Evolutionary conservation across 2,797 vertebrate species (phyloP).

Genomic region (Setipinna tenuifilis): DNA sequence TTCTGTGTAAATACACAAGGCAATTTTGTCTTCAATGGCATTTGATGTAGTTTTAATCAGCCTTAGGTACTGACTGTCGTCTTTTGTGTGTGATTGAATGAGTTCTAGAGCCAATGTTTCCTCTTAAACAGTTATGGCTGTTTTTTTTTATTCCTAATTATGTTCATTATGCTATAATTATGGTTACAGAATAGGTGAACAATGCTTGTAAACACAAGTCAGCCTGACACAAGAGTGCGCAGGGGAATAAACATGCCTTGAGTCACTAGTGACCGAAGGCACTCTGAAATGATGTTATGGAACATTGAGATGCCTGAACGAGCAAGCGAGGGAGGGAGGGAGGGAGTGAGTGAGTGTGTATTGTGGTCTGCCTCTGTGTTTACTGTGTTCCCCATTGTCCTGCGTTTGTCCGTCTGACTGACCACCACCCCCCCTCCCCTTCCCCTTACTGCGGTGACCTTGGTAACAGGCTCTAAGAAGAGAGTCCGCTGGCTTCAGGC

Average conservation of each 20-base stretch:
- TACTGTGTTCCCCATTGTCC: conserved; percentile 48
- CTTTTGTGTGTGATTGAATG: not conserved
- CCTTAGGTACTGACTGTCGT: not conserved
- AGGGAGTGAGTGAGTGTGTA: not conserved
- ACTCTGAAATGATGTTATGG: not conserved
- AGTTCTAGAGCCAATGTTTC: not conserved
- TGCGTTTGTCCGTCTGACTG: conserved; percentile 65
- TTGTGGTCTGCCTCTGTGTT: conserved; percentile 36
- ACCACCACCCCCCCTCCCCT: conserved; percentile 27
- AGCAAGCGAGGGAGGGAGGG: not conserved
- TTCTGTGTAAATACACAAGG: not conserved
- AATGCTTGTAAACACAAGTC: not conserved
- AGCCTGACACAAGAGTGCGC: not conserved
- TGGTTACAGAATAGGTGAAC: not conserved
- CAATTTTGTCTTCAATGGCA: not conserved
- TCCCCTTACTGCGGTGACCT: conserved; percentile 65
- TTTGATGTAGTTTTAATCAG: not conserved
- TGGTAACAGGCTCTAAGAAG: conserved; percentile 82
- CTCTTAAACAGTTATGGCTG: not conserved
- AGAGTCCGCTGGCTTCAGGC: conserved; percentile 80
- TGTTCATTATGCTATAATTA: not conserved
- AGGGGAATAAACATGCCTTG: not conserved
- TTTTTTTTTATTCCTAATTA: not conserved
- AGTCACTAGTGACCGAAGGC: not conserved
- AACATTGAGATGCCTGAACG: not conserved